Evolutionary conservation across 2,888 invertebrate species (phyloP).

Genomic region (Sicus ferrugineus): DNA sequence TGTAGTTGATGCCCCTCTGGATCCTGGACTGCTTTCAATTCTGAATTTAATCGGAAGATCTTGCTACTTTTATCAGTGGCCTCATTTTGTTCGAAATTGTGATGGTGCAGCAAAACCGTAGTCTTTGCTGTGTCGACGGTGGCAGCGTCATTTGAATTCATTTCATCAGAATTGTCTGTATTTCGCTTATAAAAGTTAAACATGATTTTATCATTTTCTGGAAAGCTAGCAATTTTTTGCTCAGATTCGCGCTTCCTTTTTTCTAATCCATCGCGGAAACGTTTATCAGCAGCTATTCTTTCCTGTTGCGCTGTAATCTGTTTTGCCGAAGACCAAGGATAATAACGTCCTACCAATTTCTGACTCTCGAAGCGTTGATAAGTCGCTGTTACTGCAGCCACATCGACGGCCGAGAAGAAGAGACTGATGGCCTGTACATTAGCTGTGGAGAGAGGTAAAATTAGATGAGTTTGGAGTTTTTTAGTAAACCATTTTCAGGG

Average conservation of each 20-base stretch:
- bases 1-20: conserved; percentile 38
- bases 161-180: too few species aligned
- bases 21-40: conserved; percentile 36
- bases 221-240: conserved; percentile 54
- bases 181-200: conserved; percentile 50
- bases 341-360: conserved; percentile 74
- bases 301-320: conserved; percentile 53
- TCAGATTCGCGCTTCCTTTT: conserved; percentile 51
- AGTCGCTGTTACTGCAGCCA: conserved; percentile 75
- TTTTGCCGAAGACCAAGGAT: conserved; percentile 74
- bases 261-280: conserved; percentile 48
- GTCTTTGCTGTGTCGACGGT: conserved; percentile 46
- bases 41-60: conserved; percentile 42
- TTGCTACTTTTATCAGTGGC: conserved; percentile 45
- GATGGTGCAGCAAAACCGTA: conserved; percentile 45
- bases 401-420: conserved; percentile 72
- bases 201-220: conserved; percentile 61
- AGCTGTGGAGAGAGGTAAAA: too few species aligned
- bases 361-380: conserved; percentile 83
- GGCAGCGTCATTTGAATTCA: too few species aligned
- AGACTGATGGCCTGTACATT: conserved; percentile 74
- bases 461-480: conserved; percentile 55
- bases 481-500: too few species aligned
- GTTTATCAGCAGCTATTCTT: conserved; percentile 49
- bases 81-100: conserved; percentile 45